Evolutionary conservation across 1,140 invertebrate genomes (phyloP), one percentile per base, ranked within the genome.

Genomic region (Amphibalanus amphitrite): DNA sequence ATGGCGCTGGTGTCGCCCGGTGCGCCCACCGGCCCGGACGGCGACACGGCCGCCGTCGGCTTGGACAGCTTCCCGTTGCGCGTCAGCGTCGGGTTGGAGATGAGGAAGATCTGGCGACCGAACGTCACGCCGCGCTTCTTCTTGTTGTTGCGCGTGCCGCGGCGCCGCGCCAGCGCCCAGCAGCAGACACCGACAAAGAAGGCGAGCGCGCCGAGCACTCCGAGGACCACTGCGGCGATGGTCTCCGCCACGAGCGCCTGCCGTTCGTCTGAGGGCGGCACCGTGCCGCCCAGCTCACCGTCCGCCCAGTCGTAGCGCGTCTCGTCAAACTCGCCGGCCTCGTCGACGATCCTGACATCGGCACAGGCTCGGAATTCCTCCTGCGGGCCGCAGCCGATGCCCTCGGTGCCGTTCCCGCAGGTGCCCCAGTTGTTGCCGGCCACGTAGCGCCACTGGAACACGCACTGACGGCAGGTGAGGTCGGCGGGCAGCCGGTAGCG

Each of bases 301-400:
- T 71, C 71, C 3, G 10, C 29, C 69, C 72, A 73, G 23, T 74
- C 70, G 68, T 72, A 75, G 3, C 76, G 77, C n/a, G 77, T 79
- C 25, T 77, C 64, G 71, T 75, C 73, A 17, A 76, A 76, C 65
- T 72, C 69, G 23, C 76, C 75, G 69, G 74, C 72, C 38, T 77
- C 76, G 40, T 86, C 84, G 0, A 83, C 85, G 28, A 95, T 88
- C 1, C 84, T 81, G 20, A 94, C 86, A 76, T 94, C 92, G 0
- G 91, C 87, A 75, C 92, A 94, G 0, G 89, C 87, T 15, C 91
- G 84, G 77, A 94, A 95, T 77, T 92, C 89, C 78, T 93, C 91
- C 79, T 93, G 91, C 0, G 87, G 87, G 0, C 91, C 91, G 77
- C 91, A 93, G 1, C 90, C 90, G 1, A 92, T 86, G 0, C 84